Base-by-base conservation (phyloP, 2,888 invertebrate species). In the Leptinotarsa rubiginosa region DNA sequence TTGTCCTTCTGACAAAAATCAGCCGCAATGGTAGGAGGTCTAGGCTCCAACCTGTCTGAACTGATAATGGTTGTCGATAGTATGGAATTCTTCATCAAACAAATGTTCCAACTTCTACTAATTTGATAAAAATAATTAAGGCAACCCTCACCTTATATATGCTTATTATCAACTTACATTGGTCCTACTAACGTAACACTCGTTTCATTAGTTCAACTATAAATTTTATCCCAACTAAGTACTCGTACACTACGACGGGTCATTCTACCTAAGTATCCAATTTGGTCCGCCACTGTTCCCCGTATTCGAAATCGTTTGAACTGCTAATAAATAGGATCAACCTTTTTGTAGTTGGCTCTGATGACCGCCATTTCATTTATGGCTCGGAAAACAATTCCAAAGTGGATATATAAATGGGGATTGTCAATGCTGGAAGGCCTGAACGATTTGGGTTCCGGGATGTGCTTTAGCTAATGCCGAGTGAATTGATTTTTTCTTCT, bases 281-380 rank as follows among this genome's bases (percentile, higher is more conserved):
- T 20, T 67, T 47, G 31, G 41, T 47, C 74, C 74, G 68, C 20
- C 71, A 71, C 70, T 74, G 74, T 15, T 68, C 47, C 54, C 22
- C 18, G 50, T 50, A 70, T 56, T 70, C 67, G 25, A 62, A 67
- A 64, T 71, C 70, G 73, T 41, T 68, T 68, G 67, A 70, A 65
- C 65, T 64, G 69, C 70, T 76, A 74, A 75, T 78, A 76, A 78
- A 77, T 70, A 76, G 77, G 77, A 73, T 76, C 77, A 76, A 73
- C 77, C 77, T 74, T 78, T 78, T 78, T 78, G 76, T 76, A 71
- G 77, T 78, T 78, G 64, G 71, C 76, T 69, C 70, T 78, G 74
- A 78, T 72, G 77, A 74, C 77, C 75, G 71, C 69, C 74, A 71
- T 78, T 78, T 78, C 77, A 74, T 78, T 78, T 78, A 78, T 78